phyloP scores from a whole-genome alignment of 2,888 invertebrate genomes.

The Andrena praecox region DNA sequence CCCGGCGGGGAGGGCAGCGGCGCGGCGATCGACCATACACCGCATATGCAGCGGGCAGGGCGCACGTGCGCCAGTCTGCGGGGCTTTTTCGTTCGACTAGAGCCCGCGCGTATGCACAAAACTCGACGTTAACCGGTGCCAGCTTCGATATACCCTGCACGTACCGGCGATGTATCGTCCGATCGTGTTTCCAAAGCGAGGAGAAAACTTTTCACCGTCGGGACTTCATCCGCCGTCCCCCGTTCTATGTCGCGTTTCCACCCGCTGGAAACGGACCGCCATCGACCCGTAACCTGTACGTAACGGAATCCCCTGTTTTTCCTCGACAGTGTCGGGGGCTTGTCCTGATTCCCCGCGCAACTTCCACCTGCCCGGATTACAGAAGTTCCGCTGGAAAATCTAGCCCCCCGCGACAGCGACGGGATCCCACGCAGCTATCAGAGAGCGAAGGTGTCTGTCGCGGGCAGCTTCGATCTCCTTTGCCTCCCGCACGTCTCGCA shows the following conservation, averaged over 20 bases:
- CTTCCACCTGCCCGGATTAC: constrained; percentile 44
- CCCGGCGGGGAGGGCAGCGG: background rate
- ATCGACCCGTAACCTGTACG: constrained; percentile 49
- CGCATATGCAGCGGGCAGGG: constrained; percentile 33
- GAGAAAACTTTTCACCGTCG: constrained; percentile 72
- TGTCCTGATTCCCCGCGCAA: constrained; percentile 25
- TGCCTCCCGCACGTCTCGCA: background rate
- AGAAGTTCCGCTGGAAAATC: constrained; percentile 45
- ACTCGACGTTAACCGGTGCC: constrained; percentile 73
- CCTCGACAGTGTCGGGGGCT: constrained; percentile 13
- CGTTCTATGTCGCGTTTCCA: constrained; percentile 9
- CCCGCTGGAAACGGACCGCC: constrained; percentile 44
- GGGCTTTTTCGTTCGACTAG: constrained; percentile 52
- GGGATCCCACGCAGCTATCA: background rate
- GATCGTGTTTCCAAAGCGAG: constrained; percentile 77
- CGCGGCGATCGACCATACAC: constrained; percentile 15
- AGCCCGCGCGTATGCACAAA: constrained; percentile 65
- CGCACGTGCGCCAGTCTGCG: constrained; percentile 54
- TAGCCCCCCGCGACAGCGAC: background rate
- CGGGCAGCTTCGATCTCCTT: background rate
- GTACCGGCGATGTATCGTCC: constrained; percentile 77
- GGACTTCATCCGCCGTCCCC: constrained; percentile 44
- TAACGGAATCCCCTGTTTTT: constrained; percentile 63
- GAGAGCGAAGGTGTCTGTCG: background rate
- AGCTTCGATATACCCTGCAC: constrained; percentile 74